A percentile compares a stretch with the other conserved stretches of the same genome.
phyloP scores from a whole-genome alignment of 2,888 invertebrate species.

The Phengaris arion region DNA sequence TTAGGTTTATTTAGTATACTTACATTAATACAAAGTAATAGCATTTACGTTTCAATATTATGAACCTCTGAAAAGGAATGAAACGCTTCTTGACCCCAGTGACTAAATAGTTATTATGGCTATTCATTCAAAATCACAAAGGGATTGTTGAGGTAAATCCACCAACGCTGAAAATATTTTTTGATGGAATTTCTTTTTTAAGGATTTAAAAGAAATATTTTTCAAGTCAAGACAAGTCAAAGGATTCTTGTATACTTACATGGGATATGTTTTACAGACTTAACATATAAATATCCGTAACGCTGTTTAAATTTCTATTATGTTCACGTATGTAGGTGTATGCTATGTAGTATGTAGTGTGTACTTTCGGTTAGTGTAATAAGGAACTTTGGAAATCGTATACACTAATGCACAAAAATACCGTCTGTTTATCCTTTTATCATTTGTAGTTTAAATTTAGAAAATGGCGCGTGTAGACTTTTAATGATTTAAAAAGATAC shows the following conservation, averaged over 20 bases:
- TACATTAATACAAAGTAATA: too few relatives aligned
- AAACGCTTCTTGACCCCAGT: neutral
- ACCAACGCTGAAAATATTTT: neutral
- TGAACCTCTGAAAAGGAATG: neutral
- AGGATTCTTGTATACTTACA: neutral
- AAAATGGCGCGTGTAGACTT: slow-evolving; percentile 52
- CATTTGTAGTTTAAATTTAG: slow-evolving; percentile 50
- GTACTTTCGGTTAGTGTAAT: too few relatives aligned
- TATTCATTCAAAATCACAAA: neutral
- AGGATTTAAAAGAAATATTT: neutral
- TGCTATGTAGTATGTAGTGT: too few relatives aligned
- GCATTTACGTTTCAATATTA: slow-evolving; percentile 6
- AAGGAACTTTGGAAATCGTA: neutral
- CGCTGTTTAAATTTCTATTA: neutral
- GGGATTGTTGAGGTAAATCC: neutral
- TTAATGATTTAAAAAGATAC: slow-evolving; percentile 57
- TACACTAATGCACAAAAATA: neutral
- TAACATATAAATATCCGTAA: neutral
- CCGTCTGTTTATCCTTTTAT: slow-evolving; percentile 33
- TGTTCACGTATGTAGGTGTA: neutral
- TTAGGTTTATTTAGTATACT: too few relatives aligned
- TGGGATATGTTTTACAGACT: neutral
- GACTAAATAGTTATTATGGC: neutral
- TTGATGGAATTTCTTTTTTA: neutral
- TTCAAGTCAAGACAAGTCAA: neutral